Evolutionary conservation across 1,140 invertebrate species (phyloP).

Genomic region (Lutraria rhynchaena): DNA sequence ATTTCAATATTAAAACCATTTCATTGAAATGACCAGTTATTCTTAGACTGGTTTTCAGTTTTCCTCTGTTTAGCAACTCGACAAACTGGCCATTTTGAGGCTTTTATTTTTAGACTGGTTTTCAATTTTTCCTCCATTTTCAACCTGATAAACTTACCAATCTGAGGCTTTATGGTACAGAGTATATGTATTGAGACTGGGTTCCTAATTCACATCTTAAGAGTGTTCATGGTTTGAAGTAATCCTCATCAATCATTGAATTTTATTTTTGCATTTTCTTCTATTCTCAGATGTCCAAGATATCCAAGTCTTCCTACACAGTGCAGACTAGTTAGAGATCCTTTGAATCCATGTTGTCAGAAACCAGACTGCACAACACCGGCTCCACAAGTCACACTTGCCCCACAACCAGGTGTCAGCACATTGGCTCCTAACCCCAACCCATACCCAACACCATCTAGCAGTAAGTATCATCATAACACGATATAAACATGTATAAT

Average conservation of each 20-base stretch:
- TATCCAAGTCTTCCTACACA: conserved; percentile 69
- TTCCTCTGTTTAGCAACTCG: neutral
- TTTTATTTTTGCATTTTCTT: too few relatives aligned
- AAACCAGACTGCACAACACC: conserved; percentile 58
- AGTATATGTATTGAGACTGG: too few relatives aligned
- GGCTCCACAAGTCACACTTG: conserved; percentile 51
- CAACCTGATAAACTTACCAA: too few relatives aligned
- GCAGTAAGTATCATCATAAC: conserved; percentile 28
- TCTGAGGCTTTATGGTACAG: too few relatives aligned
- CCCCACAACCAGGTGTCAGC: conserved; percentile 58
- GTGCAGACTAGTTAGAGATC: conserved; percentile 61
- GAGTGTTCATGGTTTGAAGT: too few relatives aligned
- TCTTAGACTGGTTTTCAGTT: neutral
- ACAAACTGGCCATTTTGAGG: too few relatives aligned
- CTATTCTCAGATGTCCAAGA: conserved; percentile 71
- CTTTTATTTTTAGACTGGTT: too few relatives aligned
- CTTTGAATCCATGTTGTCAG: conserved; percentile 63
- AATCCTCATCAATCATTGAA: too few relatives aligned
- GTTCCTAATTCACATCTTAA: too few relatives aligned
- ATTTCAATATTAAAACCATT: neutral
- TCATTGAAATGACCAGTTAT: neutral
- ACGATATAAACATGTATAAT: too few relatives aligned
- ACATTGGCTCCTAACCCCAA: conserved; percentile 48
- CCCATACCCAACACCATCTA: conserved; percentile 35
- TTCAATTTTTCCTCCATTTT: too few relatives aligned